Conservation (phyloP, 1,140 invertebrate genomes). For the Coptotermes formosanus region DNA sequence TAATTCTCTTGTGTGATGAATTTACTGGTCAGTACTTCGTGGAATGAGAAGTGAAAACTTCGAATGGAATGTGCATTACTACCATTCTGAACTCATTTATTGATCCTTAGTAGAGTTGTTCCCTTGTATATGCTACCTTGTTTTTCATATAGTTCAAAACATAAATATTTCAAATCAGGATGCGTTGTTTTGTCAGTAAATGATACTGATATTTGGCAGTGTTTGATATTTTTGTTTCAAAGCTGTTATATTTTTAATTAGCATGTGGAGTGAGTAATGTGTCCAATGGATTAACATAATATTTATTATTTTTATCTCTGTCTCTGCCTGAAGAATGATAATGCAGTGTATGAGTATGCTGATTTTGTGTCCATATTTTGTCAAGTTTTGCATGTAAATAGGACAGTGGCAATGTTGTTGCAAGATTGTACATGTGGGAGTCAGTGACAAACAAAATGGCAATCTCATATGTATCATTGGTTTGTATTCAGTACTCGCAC, state of each 20-base stretch:
- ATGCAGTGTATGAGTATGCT: not conserved
- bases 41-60: not conserved
- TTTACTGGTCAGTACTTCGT: not conserved
- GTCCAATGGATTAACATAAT: not conserved
- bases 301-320: not conserved
- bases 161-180: not conserved
- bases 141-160: too few species aligned
- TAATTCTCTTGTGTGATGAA: not conserved
- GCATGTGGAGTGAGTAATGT: not conserved
- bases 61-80: not conserved
- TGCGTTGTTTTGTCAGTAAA: not conserved
- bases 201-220: not conserved
- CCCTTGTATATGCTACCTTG: too few species aligned
- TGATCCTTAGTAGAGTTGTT: not conserved
- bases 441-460: not conserved
- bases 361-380: slow-evolving; percentile 7
- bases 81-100: not conserved
- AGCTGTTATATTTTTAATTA: not conserved
- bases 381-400: not conserved
- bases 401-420: not conserved
- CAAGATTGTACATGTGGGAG: not conserved
- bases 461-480: not conserved
- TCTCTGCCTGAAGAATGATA: not conserved
- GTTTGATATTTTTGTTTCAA: not conserved
- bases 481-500: not conserved